Evolutionary conservation across 2,888 invertebrate species (phyloP).

Genomic region (Elysia crispata): DNA sequence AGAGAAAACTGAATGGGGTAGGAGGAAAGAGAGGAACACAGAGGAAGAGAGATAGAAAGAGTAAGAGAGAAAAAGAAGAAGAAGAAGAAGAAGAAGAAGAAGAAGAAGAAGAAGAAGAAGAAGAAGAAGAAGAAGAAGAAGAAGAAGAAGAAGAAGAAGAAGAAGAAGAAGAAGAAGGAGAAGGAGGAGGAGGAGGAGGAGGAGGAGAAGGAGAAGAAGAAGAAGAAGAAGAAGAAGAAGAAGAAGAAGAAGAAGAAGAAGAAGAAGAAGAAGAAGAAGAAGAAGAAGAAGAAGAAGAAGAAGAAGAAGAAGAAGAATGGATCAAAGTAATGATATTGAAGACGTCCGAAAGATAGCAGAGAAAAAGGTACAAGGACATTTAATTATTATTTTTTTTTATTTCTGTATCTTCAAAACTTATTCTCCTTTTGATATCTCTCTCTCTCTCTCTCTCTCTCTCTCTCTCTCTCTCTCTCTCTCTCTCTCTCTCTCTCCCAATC

Average conservation of each 20-base stretch:
- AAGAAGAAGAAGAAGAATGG: constrained; percentile 1
- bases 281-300: not conserved
- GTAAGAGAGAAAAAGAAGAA: too few relatives aligned
- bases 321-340: not conserved
- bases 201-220: constrained; percentile 9
- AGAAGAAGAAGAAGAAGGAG: constrained; percentile 15
- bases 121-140: constrained; percentile 29
- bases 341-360: too few relatives aligned
- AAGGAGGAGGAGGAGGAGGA: constrained; percentile 22
- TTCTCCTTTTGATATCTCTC: too few relatives aligned
- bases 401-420: too few relatives aligned
- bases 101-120: constrained; percentile 37
- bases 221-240: constrained; percentile 7
- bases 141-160: constrained; percentile 1
- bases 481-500: too few relatives aligned
- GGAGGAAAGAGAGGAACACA: too few relatives aligned
- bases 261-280: not conserved
- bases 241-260: not conserved
- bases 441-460: too few relatives aligned
- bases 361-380: too few relatives aligned
- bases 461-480: too few relatives aligned
- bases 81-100: constrained; percentile 25
- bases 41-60: too few relatives aligned
- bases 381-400: too few relatives aligned
- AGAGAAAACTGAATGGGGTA: constrained; percentile 6